Evolutionary conservation across 1,140 invertebrate species (phyloP).

Genomic region (Drosophila persimilis): DNA sequence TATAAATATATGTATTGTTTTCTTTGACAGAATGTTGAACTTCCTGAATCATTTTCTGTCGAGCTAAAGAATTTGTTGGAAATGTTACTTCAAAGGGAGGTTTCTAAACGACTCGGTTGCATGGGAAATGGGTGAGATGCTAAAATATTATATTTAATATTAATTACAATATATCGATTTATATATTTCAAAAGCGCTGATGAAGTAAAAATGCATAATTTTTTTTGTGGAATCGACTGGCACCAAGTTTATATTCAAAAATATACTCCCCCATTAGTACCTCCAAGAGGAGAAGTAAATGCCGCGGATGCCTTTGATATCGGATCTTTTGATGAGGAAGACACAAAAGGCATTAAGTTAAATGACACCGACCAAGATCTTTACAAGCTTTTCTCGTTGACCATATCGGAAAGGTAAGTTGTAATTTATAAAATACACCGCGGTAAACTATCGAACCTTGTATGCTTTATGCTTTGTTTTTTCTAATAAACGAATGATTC

Average conservation of each 20-base stretch:
- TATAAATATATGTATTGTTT: too few species aligned
- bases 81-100: conserved; percentile 96
- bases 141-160: background rate
- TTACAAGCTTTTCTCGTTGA: conserved; percentile 99
- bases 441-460: background rate
- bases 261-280: conserved; percentile 98
- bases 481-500: background rate
- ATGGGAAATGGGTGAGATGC: conserved; percentile 92
- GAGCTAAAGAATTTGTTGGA: conserved; percentile 96
- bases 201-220: conserved; percentile 98
- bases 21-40: conserved; percentile 93
- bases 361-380: conserved; percentile 98
- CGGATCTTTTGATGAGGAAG: conserved; percentile 99
- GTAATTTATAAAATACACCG: background rate
- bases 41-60: conserved; percentile 97
- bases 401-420: conserved; percentile 94
- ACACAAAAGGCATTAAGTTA: conserved; percentile 99
- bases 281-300: conserved; percentile 99
- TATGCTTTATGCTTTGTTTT: background rate
- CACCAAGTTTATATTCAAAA: conserved; percentile 99
- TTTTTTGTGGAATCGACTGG: conserved; percentile 99
- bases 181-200: conserved; percentile 88
- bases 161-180: background rate
- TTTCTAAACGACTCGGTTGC: conserved; percentile 97
- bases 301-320: conserved; percentile 99